Evolutionary conservation across 30 jellyfish, hydroid and myxozoan genomes (phyloP), one percentile per base, ranked within the genome.

Genomic region (Hydra vulgaris): DNA sequence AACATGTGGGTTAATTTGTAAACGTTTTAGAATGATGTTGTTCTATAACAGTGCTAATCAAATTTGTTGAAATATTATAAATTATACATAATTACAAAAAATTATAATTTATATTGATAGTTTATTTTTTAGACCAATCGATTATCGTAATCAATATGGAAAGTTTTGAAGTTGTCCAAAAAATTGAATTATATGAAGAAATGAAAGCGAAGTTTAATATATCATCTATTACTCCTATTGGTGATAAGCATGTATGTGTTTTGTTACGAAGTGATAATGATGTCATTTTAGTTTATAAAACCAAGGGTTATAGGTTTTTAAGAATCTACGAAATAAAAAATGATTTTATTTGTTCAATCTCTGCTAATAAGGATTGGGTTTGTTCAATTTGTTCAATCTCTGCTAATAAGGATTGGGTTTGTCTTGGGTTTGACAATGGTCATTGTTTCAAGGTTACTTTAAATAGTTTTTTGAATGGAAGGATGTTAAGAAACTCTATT

Each of bases 371-470:
- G 17, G 67, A 79, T n/a, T n/a, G n/a, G n/a, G n/a, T n/a, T n/a
- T n/a, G n/a, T n/a, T n/a, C n/a, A n/a, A n/a, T n/a, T n/a, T n/a
- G n/a, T n/a, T n/a, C n/a, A n/a, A n/a, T n/a, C n/a, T n/a, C n/a
- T n/a, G n/a, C n/a, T n/a, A n/a, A n/a, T n/a, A n/a, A n/a, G n/a
- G n/a, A n/a, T 19, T 75, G 75, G 70, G 96, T 86, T 40, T 72
- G 83, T 71, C 26, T 91, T 70, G 98, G 98, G 18, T 87, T 81
- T 55, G 95, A 91, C 18, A 70, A 76, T 54, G 98, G 98, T 55
- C 40, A 72, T 7, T 83, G 87, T 53, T 53, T 56, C 22, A 66
- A 82, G 23, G 81, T 86, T 12, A 22, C 27, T 20, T 86, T 79
- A 77, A 82, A 79, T 26, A 88, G 86, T 40, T 40, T 40, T 40